Conservation (phyloP, 2,113 vertebrate genomes). For the Herpetotheres cachinnans region DNA sequence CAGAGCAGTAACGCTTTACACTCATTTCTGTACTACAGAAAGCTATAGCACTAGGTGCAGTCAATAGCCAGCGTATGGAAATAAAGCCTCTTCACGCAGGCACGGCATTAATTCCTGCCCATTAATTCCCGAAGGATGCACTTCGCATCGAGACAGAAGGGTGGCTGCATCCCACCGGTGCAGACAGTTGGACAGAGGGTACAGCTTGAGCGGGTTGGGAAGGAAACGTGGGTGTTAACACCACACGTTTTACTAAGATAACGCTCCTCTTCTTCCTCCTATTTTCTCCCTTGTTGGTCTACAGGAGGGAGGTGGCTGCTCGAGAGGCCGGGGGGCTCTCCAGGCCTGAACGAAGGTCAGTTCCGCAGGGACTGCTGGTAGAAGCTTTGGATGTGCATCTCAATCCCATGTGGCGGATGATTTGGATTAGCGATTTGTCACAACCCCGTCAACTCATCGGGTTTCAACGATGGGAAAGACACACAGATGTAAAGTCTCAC, state of each 20-base stretch:
- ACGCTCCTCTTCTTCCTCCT: not conserved
- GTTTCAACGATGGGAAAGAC: not conserved
- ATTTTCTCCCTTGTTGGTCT: not conserved
- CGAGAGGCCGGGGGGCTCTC: not conserved
- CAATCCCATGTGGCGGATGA: not conserved
- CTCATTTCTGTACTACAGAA: not conserved
- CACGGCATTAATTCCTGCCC: not conserved
- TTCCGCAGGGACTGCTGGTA: not conserved
- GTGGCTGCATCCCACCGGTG: not conserved
- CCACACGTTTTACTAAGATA: not conserved
- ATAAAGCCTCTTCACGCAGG: rapidly evolving
- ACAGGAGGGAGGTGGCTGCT: not conserved
- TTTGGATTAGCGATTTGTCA: not conserved
- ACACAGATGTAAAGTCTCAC: not conserved
- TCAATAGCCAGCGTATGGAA: not conserved
- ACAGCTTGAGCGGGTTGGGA: not conserved
- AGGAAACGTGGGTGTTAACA: not conserved
- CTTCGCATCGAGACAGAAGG: not conserved
- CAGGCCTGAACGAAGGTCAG: not conserved
- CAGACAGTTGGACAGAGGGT: not conserved
- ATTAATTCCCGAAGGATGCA: too few relatives aligned
- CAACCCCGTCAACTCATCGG: not conserved
- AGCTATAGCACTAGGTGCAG: not conserved
- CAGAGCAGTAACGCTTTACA: rapidly evolving
- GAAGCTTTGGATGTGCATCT: not conserved